Evolutionary conservation across 2,888 invertebrate genomes (phyloP), one percentile per base, ranked within the genome.

Genomic region (Phorcus lineatus): DNA sequence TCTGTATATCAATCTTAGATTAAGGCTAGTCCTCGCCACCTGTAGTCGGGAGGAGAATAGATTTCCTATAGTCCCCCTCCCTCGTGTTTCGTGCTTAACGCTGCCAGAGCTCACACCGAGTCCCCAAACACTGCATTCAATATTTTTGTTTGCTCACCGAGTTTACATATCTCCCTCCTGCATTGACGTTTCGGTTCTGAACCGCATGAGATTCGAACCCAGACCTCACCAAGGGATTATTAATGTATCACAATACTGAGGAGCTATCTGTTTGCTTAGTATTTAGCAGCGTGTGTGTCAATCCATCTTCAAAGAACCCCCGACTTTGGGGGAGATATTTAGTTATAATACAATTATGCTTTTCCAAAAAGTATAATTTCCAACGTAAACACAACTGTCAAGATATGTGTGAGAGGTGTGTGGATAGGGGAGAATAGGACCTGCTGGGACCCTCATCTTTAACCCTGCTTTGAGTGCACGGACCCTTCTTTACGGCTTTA

Each of bases 351-450:
- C 62, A 62, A 62, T 62, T 24, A 22, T 62, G 62, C 4, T 62
- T 62, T 62, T 62, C 62, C 28, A 62, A 62, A 62, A 62, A 62
- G 62, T 62, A 19, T 62, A 62, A 62, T 62, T 62, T 62, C 62
- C 28, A 62, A 62, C 62, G 16, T 28, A 62, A 62, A 62, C 62
- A 62, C 28, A 28, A 28, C 28, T 28, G 62, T 62, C 62, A 62
- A 62, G 24, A 62, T 62, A 24, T 17, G 19, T 57, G 22, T 22
- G 57, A 24, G 7, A 13, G 13, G 24, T 62, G 17, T 62, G 62
- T 28, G 28, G 9, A 7, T 2, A 57, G 28, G 62, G 16, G 62
- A 16, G 28, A 62, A 24, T 62, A 28, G 28, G 62, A 4, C 24
- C 24, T 4, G 4, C 16, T 28, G 62, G 17, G 24, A 16, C 62